Evolutionary conservation across 2,113 vertebrate genomes (phyloP), one percentile per base, ranked within the genome.

Genomic region (Dipodomys merriami): DNA sequence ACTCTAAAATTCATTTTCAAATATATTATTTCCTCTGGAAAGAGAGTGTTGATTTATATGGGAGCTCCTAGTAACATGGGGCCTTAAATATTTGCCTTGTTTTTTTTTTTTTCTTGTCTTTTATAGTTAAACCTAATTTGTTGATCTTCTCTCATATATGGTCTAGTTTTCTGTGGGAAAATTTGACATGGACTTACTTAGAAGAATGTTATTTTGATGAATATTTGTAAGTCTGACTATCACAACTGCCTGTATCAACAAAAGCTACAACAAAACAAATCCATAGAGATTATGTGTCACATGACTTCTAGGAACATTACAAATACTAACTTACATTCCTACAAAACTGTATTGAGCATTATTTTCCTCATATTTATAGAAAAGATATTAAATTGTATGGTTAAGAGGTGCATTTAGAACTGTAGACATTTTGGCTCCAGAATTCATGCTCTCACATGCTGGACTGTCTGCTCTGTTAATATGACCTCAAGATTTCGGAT

Each of bases 121-220:
- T 57, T 57, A 83, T 30, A 91, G n/a, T 16, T 91, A 64, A 88
- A 82, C 2, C 4, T 4, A 72, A 18, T 62, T 27, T 86, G 53
- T 72, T 90, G n/a, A 64, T n/a, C 30, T 3, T 89, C 13, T 91
- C 29, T 68, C 35, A 85, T 25, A 67, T 0, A 13, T 10, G 82
- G n/a, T 82, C 53, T 64, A 67, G 30, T 49, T 92, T 95, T 79
- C 29, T 68, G 33, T 88, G 30, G 62, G 85, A 88, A 91, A 90
- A 72, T 7, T 44, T 15, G 39, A 11, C 22, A 1, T 60, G 11
- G 39, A 22, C 23, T 77, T 44, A 86, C 60, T 39, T 71, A 4
- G 84, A 69, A 81, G 15, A 44, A 67, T 92, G 35, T 46, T 72
- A 44, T 35, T 67, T 76, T 80, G 72, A 68, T 72, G 78, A 90